Evolutionary conservation across 2,113 vertebrate species (phyloP).

Genomic region (Bubo blakistoni): DNA sequence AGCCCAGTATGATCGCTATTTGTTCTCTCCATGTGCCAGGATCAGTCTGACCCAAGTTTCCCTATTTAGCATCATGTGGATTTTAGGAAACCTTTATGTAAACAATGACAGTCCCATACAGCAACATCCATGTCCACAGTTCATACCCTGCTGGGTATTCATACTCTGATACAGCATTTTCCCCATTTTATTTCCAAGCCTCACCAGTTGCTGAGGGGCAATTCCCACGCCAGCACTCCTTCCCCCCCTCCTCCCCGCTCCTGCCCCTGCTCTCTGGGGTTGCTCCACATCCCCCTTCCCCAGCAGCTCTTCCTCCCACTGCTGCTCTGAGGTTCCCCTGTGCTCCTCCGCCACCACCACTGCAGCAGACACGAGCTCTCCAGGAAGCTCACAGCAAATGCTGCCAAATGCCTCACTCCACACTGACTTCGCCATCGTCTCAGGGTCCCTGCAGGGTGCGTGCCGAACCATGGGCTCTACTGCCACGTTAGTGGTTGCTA

Average conservation of each 20-base stretch:
- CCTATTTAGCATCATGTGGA: accelerated
- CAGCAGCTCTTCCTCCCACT: background rate
- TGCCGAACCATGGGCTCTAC: accelerated
- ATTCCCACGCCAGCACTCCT: background rate
- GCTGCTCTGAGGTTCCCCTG: background rate
- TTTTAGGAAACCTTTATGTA: background rate
- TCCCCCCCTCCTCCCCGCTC: background rate
- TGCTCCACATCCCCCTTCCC: background rate
- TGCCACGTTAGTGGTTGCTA: accelerated
- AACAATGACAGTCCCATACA: background rate
- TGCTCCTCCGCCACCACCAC: no score
- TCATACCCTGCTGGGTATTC: accelerated
- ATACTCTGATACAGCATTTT: background rate
- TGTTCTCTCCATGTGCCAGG: background rate
- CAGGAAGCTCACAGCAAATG: accelerated
- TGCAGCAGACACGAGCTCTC: background rate
- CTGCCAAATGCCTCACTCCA: background rate
- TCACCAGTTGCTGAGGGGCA: background rate
- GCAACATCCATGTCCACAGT: accelerated
- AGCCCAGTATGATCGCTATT: accelerated
- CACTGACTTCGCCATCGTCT: accelerated
- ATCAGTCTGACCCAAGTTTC: background rate
- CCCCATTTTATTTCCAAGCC: background rate
- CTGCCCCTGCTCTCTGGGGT: no score
- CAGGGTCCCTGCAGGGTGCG: accelerated